Evolutionary conservation across 1,140 invertebrate species (phyloP), one percentile per base, ranked within the genome.

Genomic region (Sitodiplosis mosellana): DNA sequence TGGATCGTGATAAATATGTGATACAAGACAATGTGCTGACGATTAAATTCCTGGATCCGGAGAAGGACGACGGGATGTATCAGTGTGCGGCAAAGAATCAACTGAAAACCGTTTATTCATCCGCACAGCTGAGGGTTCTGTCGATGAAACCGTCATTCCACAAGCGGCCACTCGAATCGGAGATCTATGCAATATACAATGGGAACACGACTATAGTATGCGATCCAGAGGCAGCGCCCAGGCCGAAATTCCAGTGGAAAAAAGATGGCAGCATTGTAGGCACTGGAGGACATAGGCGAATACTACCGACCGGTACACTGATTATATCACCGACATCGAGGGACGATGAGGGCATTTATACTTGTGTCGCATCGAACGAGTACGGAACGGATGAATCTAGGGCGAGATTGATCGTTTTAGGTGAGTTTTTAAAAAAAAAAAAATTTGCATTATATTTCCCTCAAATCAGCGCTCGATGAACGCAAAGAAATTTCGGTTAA

Each of bases 151-250:
- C 92, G 19, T 83, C 84, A 2, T 97, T 97, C 63, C 81, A 81
- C 52, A 96, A 96, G 64, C 70, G 74, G 46, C 92, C 92, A 2
- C 63, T 97, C 33, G 83, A 88, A 60, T 69, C 78, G 1, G 87
- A 92, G 66, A 87, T 83, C 15, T 90, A 89, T 67, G 91, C 87
- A 0, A 84, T 87, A 2, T 81, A 92, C 64, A 78, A 78, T 50
- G 87, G 88, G 37, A 95, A 95, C 65, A 81, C 89, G 0, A 95
- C 91, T 0, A 81, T 98, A 46, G 71, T 75, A 36, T 98, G 93
- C 65, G 79, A 86, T 55, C 92, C 93, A 0, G 93, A 98, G 70
- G 91, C 89, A 17, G 90, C 92, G 3, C 93, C 94, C 1, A 74
- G 71, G 53, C 88, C 93, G 0, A 78, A 78, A 54, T 91, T 91